Evolutionary conservation across 2,888 invertebrate genomes (phyloP), one percentile per base, ranked within the genome.

Genomic region (Melolontha melolontha): DNA sequence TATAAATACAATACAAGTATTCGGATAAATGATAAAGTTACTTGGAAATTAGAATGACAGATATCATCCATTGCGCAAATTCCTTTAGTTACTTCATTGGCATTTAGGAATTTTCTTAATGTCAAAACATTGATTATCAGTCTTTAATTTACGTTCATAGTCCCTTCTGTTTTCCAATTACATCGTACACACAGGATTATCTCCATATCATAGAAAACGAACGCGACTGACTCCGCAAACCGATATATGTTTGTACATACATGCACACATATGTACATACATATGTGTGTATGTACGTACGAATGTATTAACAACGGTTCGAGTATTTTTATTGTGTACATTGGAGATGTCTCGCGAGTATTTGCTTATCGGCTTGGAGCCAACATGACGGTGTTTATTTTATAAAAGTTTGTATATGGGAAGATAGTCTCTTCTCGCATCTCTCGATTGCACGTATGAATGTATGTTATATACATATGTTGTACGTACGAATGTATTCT

Each of bases 341-440:
- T 57, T 57, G 57, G 57, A 57, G 57, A 57, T 42, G 57, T 57
- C 57, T 57, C 57, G 57, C 57, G 57, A 57, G 57, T 57, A 57
- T 65, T 65, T 54, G 52, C 54, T 67, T 67, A 67, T 67, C 67
- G 54, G 63, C 41, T 54, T 64, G 67, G 67, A 67, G 67, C 67
- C 67, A 42, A 52, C 63, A 64, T 64, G 67, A 62, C 67, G 63
- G 51, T 67, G 62, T 67, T 67, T 67, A 67, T 67, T 51, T 63
- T 67, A 44, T 65, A 44, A 54, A 65, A 65, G 54, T 54, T n/a
- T 57, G 57, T 57, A 42, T 57, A 57, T 57, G 42, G 44, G 57
- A 57, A 57, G 57, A 57, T 59, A 59, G 59, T 44, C 59, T 42
- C 14, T 29, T 44, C 59, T 44, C 29, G 14, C 44, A 59, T 59